These are phyloP conservation scores for Alsophila aescularia DNA, from an alignment of 2,888 invertebrate genomes.

Conservation along the genomic window DNA sequence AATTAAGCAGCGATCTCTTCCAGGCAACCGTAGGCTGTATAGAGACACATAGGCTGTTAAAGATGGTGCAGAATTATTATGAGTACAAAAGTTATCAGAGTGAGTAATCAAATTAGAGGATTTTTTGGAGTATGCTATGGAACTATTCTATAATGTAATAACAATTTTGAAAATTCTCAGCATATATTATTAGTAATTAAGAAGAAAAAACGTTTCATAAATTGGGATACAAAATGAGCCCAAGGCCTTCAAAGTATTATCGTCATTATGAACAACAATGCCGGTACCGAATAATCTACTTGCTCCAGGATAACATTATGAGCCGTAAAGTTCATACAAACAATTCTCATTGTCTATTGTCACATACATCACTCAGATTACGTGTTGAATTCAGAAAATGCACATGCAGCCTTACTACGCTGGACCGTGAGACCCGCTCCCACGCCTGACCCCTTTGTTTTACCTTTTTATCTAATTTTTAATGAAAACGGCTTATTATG, in stretches of 20 bases:
- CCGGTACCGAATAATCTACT: conserved; percentile 36
- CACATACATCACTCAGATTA: conserved; percentile 34
- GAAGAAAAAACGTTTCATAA: conserved; percentile 4
- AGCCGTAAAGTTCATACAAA: conserved; percentile 36
- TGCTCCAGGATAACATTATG: conserved; percentile 37
- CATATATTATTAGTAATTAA: neutral
- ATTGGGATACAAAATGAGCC: conserved; percentile 22
- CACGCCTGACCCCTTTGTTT: conserved; percentile 68
- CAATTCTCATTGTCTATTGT: conserved; percentile 43
- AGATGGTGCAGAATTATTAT: no score
- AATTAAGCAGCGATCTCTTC: no score
- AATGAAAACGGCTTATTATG: conserved; percentile 68
- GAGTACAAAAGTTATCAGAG: no score
- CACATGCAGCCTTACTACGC: conserved; percentile 38
- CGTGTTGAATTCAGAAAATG: conserved; percentile 42
- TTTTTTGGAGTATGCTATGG: no score
- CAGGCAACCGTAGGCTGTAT: no score
- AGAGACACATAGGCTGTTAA: no score
- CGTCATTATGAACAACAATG: conserved; percentile 30
- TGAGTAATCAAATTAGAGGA: no score
- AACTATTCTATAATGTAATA: no score
- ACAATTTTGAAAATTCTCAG: no score
- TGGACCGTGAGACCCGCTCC: conserved; percentile 68
- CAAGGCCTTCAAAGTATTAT: conserved; percentile 18
- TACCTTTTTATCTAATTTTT: conserved; percentile 67